These are phyloP conservation scores for Balearica regulorum DNA, from an alignment of 2,797 vertebrate genomes.

Conservation along the genomic window DNA sequence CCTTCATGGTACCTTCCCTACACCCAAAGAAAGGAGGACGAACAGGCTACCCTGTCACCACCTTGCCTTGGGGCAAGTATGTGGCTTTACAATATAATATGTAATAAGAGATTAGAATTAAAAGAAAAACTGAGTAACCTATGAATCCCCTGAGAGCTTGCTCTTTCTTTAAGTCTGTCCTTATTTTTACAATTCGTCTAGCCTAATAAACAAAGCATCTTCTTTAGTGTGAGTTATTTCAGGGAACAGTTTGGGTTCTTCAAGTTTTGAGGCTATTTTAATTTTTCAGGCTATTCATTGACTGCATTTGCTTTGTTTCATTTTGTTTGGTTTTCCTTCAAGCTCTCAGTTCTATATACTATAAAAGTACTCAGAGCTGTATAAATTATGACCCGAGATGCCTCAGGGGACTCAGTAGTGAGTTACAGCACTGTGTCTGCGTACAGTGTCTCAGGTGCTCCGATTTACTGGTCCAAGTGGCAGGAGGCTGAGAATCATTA, in stretches of 20 bases:
- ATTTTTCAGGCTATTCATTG: constrained; percentile 59
- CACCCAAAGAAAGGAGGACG: neutral
- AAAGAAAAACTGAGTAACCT: neutral
- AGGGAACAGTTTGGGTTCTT: constrained; percentile 15
- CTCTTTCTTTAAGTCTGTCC: neutral
- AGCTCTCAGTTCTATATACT: constrained; percentile 41
- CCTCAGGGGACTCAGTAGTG: constrained; percentile 14
- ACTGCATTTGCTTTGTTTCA: constrained; percentile 49
- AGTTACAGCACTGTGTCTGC: constrained; percentile 16
- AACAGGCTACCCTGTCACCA: neutral
- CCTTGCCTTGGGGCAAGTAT: neutral
- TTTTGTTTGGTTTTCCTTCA: constrained; percentile 48
- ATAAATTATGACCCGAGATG: constrained; percentile 37
- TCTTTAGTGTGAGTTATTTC: constrained; percentile 18
- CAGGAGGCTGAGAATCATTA: constrained; percentile 12
- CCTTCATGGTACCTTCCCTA: neutral
- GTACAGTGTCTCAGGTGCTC: constrained; percentile 18
- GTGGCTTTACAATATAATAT: neutral
- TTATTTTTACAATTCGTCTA: constrained; percentile 10
- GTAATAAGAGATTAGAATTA: neutral
- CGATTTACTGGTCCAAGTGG: neutral
- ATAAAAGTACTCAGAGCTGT: constrained; percentile 32
- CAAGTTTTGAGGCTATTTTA: constrained; percentile 44
- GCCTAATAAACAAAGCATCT: neutral
- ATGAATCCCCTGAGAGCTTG: neutral